phyloP scores from a whole-genome alignment of 2,113 vertebrate species.

The Polypterus bichir region DNA sequence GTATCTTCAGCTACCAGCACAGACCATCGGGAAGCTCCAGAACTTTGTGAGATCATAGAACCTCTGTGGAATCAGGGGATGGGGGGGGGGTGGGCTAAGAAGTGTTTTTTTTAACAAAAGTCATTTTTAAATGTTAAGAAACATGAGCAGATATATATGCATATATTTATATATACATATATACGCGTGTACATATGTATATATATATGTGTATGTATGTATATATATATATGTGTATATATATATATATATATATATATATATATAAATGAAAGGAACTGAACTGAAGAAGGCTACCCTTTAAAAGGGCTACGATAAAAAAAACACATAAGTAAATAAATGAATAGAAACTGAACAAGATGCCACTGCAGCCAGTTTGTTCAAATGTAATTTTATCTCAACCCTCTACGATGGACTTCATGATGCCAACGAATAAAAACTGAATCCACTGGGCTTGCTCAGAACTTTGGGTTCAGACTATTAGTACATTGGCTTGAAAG shows the following conservation, averaged over 20 bases:
- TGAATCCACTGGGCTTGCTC: too few species aligned
- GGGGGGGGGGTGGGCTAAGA: too few species aligned
- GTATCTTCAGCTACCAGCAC: conserved; percentile 1
- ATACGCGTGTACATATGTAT: conserved; percentile 43
- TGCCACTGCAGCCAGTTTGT: conserved; percentile 1
- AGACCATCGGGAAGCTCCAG: not conserved
- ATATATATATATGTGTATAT: conserved; percentile 37
- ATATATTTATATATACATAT: not conserved
- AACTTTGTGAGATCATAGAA: too few species aligned
- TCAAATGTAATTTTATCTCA: conserved; percentile 3
- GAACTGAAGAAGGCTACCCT: conserved; percentile 48
- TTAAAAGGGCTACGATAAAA: conserved; percentile 53
- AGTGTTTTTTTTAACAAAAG: too few species aligned
- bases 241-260: conserved; percentile 45
- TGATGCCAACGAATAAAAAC: too few species aligned
- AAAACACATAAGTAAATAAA: conserved; percentile 9
- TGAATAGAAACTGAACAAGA: not conserved
- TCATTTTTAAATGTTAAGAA: conserved; percentile 9
- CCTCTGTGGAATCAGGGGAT: too few species aligned
- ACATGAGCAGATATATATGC: conserved; percentile 39
- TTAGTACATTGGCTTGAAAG: too few species aligned
- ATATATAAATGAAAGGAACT: conserved; percentile 37
- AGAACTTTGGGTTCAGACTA: too few species aligned
- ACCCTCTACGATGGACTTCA: too few species aligned
- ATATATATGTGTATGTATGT: conserved; percentile 38